Evolutionary conservation across 2,888 invertebrate species (phyloP).

Genomic region (Ectobius pallidus): DNA sequence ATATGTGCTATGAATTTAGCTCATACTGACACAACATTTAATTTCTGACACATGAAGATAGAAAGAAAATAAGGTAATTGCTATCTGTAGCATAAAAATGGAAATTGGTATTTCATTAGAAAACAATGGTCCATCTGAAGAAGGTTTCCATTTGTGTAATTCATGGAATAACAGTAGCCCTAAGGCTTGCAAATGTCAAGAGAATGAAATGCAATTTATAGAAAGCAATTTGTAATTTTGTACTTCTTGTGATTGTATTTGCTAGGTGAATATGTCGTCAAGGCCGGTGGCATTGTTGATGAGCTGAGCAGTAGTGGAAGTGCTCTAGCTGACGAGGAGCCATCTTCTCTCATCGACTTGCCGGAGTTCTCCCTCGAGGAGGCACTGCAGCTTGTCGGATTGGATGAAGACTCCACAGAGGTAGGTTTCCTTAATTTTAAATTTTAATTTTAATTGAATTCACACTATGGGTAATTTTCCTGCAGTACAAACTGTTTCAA

Average conservation of each 20-base stretch:
- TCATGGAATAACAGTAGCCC: background rate
- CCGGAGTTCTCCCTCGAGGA: conserved; percentile 72
- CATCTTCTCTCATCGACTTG: conserved; percentile 44
- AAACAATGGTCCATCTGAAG: conserved; percentile 8
- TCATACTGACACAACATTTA: too few relatives aligned
- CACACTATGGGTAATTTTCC: too few relatives aligned
- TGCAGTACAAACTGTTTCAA: too few relatives aligned
- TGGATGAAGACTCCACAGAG: conserved; percentile 65
- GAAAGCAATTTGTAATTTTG: conserved; percentile 18
- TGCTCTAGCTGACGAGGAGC: conserved; percentile 35
- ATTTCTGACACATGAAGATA: too few relatives aligned
- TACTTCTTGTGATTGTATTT: conserved; percentile 31
- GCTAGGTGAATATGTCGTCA: conserved; percentile 57
- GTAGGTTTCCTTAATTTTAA: conserved; percentile 52
- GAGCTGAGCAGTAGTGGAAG: conserved; percentile 32
- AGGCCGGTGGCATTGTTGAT: conserved; percentile 45
- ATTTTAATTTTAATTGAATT: too few relatives aligned
- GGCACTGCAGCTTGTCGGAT: conserved; percentile 74
- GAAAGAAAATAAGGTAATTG: too few relatives aligned
- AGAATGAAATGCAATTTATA: conserved; percentile 4
- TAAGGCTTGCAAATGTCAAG: background rate
- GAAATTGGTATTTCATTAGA: too few relatives aligned
- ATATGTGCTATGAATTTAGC: too few relatives aligned
- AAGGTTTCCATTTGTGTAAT: background rate
- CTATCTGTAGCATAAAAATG: too few relatives aligned